A percentile compares a stretch with the other conserved stretches of the same genome.
phyloP scores from a whole-genome alignment of 2,888 invertebrate species.

The Autographa gamma region DNA sequence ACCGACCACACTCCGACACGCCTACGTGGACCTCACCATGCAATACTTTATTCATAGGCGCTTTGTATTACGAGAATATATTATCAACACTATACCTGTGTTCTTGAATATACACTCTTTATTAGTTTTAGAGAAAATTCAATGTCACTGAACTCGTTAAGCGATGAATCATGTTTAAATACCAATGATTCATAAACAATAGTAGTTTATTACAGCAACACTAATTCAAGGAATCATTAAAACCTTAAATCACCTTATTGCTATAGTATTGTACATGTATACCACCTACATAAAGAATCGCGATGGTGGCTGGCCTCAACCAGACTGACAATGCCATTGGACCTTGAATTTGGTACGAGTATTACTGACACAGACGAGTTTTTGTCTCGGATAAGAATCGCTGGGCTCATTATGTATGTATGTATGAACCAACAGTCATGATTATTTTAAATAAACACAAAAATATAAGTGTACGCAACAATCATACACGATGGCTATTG shows the following conservation, averaged over 20 bases:
- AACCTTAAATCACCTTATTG: slow-evolving; percentile 19
- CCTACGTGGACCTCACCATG: slow-evolving; percentile 77
- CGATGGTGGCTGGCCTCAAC: slow-evolving; percentile 64
- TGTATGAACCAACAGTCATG: slow-evolving; percentile 74
- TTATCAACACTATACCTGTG: slow-evolving; percentile 18
- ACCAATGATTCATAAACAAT: slow-evolving; percentile 36
- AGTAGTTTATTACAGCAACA: slow-evolving; percentile 3
- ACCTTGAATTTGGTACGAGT: slow-evolving; percentile 70
- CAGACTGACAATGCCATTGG: slow-evolving; percentile 64
- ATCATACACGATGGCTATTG: slow-evolving; percentile 59
- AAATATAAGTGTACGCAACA: slow-evolving; percentile 57
- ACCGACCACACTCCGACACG: slow-evolving; percentile 79
- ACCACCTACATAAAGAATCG: slow-evolving; percentile 55
- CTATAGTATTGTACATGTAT: slow-evolving; percentile 33
- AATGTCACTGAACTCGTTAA: slow-evolving; percentile 57
- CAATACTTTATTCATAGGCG: slow-evolving; percentile 65
- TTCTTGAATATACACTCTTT: slow-evolving; percentile 16
- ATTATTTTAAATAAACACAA: slow-evolving; percentile 75
- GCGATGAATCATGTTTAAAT: slow-evolving; percentile 46
- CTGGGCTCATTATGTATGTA: slow-evolving; percentile 74
- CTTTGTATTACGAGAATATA: slow-evolving; percentile 40
- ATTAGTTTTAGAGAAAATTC: slow-evolving; percentile 31
- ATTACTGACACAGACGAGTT: slow-evolving; percentile 75
- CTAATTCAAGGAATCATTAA: slow-evolving; percentile 26
- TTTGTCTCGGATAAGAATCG: slow-evolving; percentile 79